Evolutionary conservation across 1,140 invertebrate genomes (phyloP).

Genomic region (Drosophila nigromelanica): DNA sequence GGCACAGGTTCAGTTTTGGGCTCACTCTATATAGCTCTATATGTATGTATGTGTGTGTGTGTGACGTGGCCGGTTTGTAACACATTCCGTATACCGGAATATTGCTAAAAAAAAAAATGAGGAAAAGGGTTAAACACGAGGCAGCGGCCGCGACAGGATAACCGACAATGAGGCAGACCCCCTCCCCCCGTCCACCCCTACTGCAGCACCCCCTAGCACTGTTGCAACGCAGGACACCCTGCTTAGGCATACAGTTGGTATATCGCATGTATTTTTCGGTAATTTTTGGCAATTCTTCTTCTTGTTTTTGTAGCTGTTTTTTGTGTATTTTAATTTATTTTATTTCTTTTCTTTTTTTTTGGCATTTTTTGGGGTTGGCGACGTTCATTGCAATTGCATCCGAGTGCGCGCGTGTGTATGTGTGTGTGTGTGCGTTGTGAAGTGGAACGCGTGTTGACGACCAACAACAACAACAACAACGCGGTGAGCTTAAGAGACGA

Average conservation of each 20-base stretch:
- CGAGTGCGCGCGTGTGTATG: constrained; percentile 27
- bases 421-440: constrained; percentile 69
- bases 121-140: constrained; percentile 46
- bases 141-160: constrained; percentile 44
- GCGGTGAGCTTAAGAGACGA: constrained; percentile 23
- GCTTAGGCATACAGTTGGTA: constrained; percentile 8
- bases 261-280: constrained; percentile 58
- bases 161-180: constrained; percentile 42
- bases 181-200: constrained; percentile 1
- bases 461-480: constrained; percentile 12
- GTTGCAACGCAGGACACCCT: constrained; percentile 2
- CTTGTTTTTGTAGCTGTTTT: constrained; percentile 24
- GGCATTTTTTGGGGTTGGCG: constrained; percentile 61
- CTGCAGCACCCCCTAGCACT: background rate
- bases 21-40: background rate
- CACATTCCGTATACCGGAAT: constrained; percentile 41
- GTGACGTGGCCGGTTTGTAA: constrained; percentile 46
- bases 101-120: constrained; percentile 26
- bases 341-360: constrained; percentile 31
- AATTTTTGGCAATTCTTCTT: constrained; percentile 66
- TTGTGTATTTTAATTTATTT: background rate
- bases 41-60: constrained; percentile 1
- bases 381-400: constrained; percentile 66
- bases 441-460: constrained; percentile 68
- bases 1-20: background rate